These are phyloP conservation scores for Limnodromus scolopaceus DNA, from an alignment of 2,797 vertebrate genomes.

Conservation along the genomic window DNA sequence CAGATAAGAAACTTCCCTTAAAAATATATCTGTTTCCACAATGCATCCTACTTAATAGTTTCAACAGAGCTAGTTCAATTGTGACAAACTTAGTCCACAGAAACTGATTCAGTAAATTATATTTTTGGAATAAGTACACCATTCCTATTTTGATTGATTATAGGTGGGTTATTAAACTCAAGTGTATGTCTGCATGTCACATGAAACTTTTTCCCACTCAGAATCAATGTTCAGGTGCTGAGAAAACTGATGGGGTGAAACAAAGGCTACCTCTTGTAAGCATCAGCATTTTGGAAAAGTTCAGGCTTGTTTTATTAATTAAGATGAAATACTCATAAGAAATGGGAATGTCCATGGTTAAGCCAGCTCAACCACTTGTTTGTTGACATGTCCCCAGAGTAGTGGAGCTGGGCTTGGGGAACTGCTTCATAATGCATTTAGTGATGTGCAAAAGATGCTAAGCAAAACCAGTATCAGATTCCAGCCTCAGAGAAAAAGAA, in stretches of 20 bases:
- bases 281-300: background rate
- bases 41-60: background rate
- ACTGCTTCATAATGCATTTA: background rate
- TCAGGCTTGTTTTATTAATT: constrained; percentile 45
- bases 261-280: background rate
- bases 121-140: background rate
- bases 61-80: background rate
- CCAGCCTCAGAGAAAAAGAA: constrained; percentile 19
- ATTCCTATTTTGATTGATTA: background rate
- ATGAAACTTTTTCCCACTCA: background rate
- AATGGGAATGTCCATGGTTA: background rate
- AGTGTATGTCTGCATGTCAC: background rate
- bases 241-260: constrained; percentile 36
- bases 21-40: background rate
- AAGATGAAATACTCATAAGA: constrained; percentile 11
- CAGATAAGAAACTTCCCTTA: background rate
- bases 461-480: background rate
- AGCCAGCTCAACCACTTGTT: background rate
- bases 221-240: constrained; percentile 8
- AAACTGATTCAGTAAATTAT: background rate
- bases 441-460: constrained; percentile 17
- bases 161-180: background rate
- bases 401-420: background rate
- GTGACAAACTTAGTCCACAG: background rate
- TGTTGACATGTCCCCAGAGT: background rate